phyloP scores from a whole-genome alignment of 2,797 vertebrate species.

The Podargus strigoides region DNA sequence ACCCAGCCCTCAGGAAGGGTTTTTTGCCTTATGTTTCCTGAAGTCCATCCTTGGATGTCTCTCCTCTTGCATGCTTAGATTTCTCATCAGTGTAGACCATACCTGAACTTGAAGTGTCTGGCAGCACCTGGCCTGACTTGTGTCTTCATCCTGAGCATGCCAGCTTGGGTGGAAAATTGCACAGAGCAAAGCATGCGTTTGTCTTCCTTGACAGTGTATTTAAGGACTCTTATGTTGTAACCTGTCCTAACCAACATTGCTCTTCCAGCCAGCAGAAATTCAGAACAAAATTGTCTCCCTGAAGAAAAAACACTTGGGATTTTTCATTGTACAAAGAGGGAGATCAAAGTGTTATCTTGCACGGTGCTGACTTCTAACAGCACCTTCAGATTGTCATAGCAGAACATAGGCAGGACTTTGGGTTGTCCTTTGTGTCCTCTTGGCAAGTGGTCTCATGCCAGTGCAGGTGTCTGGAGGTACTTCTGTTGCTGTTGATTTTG shows the following conservation, averaged over 20 bases:
- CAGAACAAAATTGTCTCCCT: neutral
- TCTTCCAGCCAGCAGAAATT: neutral
- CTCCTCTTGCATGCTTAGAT: neutral
- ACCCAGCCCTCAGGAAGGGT: neutral
- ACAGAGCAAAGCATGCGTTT: neutral
- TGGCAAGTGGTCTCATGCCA: neutral
- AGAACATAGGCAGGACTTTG: neutral
- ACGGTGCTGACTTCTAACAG: neutral
- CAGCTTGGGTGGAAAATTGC: neutral
- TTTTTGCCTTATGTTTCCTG: neutral
- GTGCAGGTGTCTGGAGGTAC: neutral
- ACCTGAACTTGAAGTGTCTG: neutral
- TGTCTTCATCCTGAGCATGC: neutral
- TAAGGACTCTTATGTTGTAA: neutral
- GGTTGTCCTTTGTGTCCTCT: neutral
- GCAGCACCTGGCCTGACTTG: neutral
- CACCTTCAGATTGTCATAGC: neutral
- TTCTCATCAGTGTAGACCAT: neutral
- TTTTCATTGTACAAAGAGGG: neutral
- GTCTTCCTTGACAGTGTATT: neutral
- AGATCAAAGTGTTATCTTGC: neutral
- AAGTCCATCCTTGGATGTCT: neutral
- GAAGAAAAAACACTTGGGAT: neutral
- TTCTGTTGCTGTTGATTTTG: neutral
- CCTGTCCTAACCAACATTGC: neutral